A percentile compares a stretch with the other conserved stretches of the same genome.
phyloP scores from a whole-genome alignment of 2,797 vertebrate genomes.

The Ceyx erithaca region DNA sequence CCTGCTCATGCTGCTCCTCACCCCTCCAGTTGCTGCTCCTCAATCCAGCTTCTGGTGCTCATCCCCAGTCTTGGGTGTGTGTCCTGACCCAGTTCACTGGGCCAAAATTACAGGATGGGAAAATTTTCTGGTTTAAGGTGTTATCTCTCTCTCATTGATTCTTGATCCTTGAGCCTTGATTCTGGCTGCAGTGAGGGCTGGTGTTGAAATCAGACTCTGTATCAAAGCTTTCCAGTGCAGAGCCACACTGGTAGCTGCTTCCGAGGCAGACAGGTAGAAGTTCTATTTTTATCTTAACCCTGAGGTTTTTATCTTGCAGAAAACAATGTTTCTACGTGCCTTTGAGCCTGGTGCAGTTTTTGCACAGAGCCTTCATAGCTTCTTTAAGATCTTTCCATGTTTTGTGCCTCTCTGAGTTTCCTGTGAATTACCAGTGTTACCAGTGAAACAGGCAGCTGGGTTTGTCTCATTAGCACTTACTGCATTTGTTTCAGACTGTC shows the following conservation, averaged over 20 bases:
- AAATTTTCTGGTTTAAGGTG: neutral
- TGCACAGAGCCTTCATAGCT: neutral
- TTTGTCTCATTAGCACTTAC: neutral
- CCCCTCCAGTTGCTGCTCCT: neutral
- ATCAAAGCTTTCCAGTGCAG: constrained; percentile 63
- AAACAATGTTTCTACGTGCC: neutral
- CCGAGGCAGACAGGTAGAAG: constrained; percentile 69
- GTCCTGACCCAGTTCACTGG: accelerated
- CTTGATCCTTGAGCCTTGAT: no score
- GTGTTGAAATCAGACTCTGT: constrained; percentile 51
- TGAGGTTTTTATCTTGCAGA: constrained; percentile 50
- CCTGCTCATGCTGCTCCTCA: accelerated
- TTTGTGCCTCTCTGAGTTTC: constrained; percentile 43
- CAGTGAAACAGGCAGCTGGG: neutral
- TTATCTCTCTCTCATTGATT: no score
- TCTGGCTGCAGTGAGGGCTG: neutral
- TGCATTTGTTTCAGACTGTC: constrained; percentile 12
- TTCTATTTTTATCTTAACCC: constrained; percentile 79
- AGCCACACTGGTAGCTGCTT: constrained; percentile 74
- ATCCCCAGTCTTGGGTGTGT: accelerated
- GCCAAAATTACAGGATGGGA: accelerated
- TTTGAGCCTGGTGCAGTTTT: neutral
- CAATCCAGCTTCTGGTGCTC: neutral
- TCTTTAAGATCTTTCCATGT: neutral
- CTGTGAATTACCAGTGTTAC: constrained; percentile 15